Percentiles rank a stretch among this genome's conserved stretches.
Conservation (phyloP, 2,888 invertebrate genomes). For the Leptinotarsa haldemani region DNA sequence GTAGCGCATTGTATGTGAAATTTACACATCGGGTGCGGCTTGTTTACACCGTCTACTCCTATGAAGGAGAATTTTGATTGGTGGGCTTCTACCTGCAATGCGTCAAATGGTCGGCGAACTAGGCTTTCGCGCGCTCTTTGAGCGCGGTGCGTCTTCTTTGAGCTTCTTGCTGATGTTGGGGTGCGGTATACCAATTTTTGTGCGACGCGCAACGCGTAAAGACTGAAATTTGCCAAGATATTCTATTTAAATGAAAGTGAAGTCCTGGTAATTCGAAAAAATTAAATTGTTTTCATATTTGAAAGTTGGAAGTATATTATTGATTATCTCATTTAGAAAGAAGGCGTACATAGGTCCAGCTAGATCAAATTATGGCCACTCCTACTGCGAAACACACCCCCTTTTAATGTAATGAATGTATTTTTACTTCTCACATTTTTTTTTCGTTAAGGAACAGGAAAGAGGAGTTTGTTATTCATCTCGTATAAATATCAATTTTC, state of each 20-base stretch:
- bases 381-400: slow-evolving; percentile 42
- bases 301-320: slow-evolving; percentile 19
- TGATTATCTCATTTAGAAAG: slow-evolving; percentile 32
- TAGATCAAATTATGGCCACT: slow-evolving; percentile 37
- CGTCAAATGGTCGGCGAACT: slow-evolving; percentile 72
- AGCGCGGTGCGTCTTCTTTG: slow-evolving; percentile 56
- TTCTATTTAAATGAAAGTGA: slow-evolving; percentile 34
- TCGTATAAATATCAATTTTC: too few relatives aligned
- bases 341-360: neutral
- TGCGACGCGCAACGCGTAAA: slow-evolving; percentile 47
- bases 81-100: slow-evolving; percentile 87
- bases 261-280: slow-evolving; percentile 20
- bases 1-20: slow-evolving; percentile 71
- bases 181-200: slow-evolving; percentile 60
- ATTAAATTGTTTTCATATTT: neutral
- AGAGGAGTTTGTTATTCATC: too few relatives aligned
- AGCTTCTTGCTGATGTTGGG: slow-evolving; percentile 59
- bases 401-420: slow-evolving; percentile 20
- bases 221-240: slow-evolving; percentile 34
- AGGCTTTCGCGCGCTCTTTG: slow-evolving; percentile 61
- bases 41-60: slow-evolving; percentile 75
- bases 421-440: neutral
- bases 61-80: slow-evolving; percentile 77
- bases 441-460: neutral
- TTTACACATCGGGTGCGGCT: slow-evolving; percentile 80